Percentiles rank a stretch among this genome's conserved stretches.
These are phyloP conservation scores for Nyctibius grandis DNA, from an alignment of 2,797 vertebrate genomes.

Conservation along the genomic window DNA sequence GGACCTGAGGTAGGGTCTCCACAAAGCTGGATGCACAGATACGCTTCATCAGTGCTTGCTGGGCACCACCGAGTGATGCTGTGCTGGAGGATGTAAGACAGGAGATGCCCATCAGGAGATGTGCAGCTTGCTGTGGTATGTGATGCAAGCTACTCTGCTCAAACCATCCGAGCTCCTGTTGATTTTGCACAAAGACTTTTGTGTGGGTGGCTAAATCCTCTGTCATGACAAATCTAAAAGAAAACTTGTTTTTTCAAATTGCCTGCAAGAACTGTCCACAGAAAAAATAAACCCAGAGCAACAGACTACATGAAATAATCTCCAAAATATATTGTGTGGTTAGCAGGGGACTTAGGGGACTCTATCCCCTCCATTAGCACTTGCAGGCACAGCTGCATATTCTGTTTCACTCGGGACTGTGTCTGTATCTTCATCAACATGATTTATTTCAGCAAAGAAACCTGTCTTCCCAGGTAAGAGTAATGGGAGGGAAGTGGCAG, in stretches of 20 bases:
- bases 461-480: neutral
- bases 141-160: neutral
- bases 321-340: neutral
- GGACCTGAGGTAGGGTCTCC: neutral
- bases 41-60: neutral
- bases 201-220: neutral
- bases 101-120: neutral
- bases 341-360: neutral
- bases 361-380: neutral
- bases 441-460: neutral
- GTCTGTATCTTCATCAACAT: neutral
- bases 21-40: neutral
- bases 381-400: neutral
- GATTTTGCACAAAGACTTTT: neutral
- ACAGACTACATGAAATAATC: neutral
- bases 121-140: fast-evolving
- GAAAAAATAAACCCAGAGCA: neutral
- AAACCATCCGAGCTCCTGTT: neutral
- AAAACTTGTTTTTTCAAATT: neutral
- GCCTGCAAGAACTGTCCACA: neutral
- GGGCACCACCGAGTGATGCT: fast-evolving
- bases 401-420: neutral
- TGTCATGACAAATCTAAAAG: neutral
- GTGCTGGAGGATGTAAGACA: fast-evolving
- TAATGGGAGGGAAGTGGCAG: neutral